Evolutionary conservation across 2,113 vertebrate species (phyloP).

Genomic region (Phaetusa simplex): DNA sequence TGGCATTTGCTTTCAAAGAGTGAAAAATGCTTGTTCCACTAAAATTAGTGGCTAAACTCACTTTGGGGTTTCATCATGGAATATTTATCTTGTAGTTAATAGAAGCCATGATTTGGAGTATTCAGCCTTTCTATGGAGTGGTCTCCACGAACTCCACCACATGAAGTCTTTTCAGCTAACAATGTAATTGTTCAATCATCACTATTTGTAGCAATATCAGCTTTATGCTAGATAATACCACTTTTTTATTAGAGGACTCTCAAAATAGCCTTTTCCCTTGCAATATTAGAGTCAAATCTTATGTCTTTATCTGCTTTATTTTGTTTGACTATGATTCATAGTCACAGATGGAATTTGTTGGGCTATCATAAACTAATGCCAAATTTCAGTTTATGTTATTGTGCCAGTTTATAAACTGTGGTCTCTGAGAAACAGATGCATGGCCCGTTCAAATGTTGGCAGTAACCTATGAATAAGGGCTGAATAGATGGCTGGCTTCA

Average conservation of each 20-base stretch:
- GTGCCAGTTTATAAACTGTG: background rate
- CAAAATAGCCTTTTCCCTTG: background rate
- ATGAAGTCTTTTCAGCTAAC: background rate
- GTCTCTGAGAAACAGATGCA: background rate
- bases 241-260: background rate
- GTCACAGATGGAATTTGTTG: background rate
- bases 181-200: background rate
- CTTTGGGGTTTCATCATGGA: background rate
- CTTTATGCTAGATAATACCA: background rate
- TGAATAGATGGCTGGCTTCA: background rate
- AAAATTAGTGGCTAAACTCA: background rate
- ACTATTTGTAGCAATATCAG: background rate
- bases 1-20: background rate
- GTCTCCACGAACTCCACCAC: background rate
- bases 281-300: background rate
- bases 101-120: background rate
- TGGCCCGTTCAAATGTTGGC: background rate
- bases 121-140: background rate
- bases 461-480: background rate
- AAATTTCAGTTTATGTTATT: constrained; percentile 1
- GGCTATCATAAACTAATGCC: background rate
- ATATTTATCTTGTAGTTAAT: background rate
- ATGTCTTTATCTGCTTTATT: background rate
- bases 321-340: background rate
- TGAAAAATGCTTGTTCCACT: background rate